These are phyloP conservation scores for Pachycephus smyrnensis DNA, from an alignment of 2,888 invertebrate species.

Conservation along the genomic window DNA sequence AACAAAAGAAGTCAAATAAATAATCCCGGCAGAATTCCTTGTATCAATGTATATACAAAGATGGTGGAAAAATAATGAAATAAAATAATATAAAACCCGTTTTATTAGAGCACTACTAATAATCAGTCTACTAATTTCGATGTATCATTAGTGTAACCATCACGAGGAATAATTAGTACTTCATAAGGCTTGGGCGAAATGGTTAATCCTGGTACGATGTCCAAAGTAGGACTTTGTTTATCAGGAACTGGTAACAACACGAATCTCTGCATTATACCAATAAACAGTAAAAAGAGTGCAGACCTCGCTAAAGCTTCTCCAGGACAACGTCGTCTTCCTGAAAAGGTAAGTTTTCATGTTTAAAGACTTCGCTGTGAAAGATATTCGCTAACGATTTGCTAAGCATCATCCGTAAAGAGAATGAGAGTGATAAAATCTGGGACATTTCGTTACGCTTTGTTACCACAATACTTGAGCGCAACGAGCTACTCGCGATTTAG, in stretches of 20 bases:
- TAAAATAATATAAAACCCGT: too few relatives aligned
- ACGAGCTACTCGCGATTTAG: background rate
- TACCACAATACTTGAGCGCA: background rate
- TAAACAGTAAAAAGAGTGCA: slow-evolving; percentile 74
- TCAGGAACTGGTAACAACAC: slow-evolving; percentile 66
- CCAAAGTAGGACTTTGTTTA: slow-evolving; percentile 62
- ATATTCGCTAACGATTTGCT: background rate
- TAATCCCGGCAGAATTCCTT: background rate
- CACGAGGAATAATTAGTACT: slow-evolving; percentile 59
- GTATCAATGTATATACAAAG: too few relatives aligned
- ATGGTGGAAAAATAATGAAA: too few relatives aligned
- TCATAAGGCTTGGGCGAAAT: slow-evolving; percentile 71
- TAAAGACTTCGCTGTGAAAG: background rate
- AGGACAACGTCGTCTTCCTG: slow-evolving; percentile 75
- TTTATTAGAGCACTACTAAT: background rate
- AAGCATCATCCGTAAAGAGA: background rate
- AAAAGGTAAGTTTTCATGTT: slow-evolving; percentile 3
- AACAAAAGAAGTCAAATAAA: background rate
- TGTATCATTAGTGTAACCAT: background rate
- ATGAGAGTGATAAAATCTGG: background rate
- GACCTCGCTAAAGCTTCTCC: slow-evolving; percentile 75
- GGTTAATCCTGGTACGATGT: slow-evolving; percentile 70
- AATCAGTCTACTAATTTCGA: background rate
- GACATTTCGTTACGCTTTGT: background rate
- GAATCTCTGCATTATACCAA: slow-evolving; percentile 72